Evolutionary conservation across 1,140 invertebrate genomes (phyloP).

Genomic region (Eriocheir sinensis): DNA sequence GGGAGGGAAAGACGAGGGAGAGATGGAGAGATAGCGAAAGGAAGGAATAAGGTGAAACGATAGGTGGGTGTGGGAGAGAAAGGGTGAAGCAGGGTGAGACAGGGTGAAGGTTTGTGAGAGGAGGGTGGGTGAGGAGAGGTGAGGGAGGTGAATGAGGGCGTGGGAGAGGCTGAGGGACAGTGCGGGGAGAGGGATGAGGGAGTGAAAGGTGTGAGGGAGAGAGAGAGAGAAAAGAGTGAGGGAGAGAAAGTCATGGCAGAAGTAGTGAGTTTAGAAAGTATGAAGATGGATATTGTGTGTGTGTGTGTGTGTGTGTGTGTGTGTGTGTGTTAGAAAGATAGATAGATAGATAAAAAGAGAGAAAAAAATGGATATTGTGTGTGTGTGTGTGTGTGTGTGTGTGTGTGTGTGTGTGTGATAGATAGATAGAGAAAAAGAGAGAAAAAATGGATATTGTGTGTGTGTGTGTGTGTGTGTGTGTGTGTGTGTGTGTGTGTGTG

Average conservation of each 20-base stretch:
- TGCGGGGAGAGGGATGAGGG: neutral
- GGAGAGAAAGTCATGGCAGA: neutral
- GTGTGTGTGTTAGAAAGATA: too few relatives aligned
- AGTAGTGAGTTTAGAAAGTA: slow-evolving; percentile 8
- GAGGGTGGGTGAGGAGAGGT: neutral
- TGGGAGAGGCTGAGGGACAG: neutral
- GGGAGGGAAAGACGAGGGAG: slow-evolving; percentile 19
- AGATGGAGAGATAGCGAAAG: neutral
- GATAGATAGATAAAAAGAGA: neutral
- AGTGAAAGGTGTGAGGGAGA: neutral
- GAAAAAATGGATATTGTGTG: neutral
- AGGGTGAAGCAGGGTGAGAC: neutral
- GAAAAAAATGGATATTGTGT: neutral
- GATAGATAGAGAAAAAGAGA: slow-evolving; percentile 2
- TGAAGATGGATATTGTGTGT: too few relatives aligned
- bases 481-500: too few relatives aligned
- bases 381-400: too few relatives aligned
- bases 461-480: too few relatives aligned
- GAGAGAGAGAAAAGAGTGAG: neutral
- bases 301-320: too few relatives aligned
- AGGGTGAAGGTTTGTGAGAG: slow-evolving; percentile 12
- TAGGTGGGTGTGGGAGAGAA: neutral
- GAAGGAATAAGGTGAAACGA: neutral
- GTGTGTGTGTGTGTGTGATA: too few relatives aligned
- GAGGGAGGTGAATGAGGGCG: neutral